phyloP scores from a whole-genome alignment of 2,113 vertebrate species.

The Galemys pyrenaicus region DNA sequence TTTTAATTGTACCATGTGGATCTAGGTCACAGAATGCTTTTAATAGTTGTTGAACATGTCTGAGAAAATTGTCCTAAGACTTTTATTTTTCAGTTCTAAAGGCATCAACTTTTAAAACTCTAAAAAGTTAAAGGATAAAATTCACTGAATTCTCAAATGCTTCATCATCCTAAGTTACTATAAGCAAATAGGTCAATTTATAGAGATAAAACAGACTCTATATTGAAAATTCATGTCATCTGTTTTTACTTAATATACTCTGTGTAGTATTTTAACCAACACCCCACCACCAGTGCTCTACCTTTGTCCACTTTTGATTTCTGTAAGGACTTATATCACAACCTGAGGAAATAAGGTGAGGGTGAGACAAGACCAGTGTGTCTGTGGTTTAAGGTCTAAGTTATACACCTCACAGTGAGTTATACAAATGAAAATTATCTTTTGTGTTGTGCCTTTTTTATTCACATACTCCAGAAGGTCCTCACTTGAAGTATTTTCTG shows the following conservation, averaged over 20 bases:
- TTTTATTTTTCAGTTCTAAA: conserved; percentile 21
- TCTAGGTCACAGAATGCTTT: background rate
- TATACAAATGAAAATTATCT: background rate
- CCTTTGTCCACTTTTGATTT: too few relatives aligned
- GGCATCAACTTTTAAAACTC: conserved; percentile 19
- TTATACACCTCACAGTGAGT: background rate
- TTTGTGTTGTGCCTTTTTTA: background rate
- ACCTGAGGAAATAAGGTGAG: accelerated
- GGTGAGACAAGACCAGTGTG: background rate
- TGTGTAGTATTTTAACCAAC: background rate
- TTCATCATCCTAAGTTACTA: background rate
- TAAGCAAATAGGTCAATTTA: conserved; percentile 10
- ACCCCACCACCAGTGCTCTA: background rate
- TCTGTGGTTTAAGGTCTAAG: background rate
- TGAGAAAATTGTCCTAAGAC: background rate
- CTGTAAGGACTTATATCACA: background rate
- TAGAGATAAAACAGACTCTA: conserved; percentile 9
- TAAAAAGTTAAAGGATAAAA: background rate
- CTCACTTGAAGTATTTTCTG: background rate
- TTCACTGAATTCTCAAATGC: conserved; percentile 25
- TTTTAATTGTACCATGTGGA: background rate
- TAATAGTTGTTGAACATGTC: background rate
- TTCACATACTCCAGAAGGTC: background rate
- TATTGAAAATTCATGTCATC: background rate
- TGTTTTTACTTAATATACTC: conserved; percentile 6